Base-by-base conservation (phyloP, 2,113 vertebrate genomes). In the Thunnus thynnus region DNA sequence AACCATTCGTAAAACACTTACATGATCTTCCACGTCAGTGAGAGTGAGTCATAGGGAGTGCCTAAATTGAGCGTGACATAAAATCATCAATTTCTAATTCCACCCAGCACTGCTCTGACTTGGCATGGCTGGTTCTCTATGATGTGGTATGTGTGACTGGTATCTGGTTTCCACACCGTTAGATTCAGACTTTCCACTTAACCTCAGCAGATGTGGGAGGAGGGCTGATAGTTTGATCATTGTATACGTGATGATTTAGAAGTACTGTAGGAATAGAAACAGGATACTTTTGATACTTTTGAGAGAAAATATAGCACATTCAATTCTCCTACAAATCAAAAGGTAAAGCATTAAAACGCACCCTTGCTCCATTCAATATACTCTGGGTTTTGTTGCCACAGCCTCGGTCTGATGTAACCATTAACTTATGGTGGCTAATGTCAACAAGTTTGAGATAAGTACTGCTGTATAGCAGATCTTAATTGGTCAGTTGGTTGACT, bases 21-120 rank as follows among this genome's bases (percentile, higher is more conserved):
- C 1, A 0, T 30, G 36, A 36, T 3, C 1, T 71, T 27, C 48
- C 3, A 52, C 16, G 51, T n/a, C 7, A 1, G n/a, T 2, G 0
- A 32, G 18, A 32, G 14, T 93, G 84, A 94, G 64, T 93, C 89
- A 93, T 13, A 4, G 84, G 86, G 85, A 84, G 90, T 87, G 70
- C 32, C 76, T 20, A 16, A 0, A 1, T 41, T n/a, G 14, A 27
- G 61, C 14, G 61, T 88, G 56, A 79, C 20, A 3, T 77, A 51
- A 72, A 1, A 11, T 56, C 48, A 63, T 56, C 5, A 3, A 17
- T 12, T 8, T 51, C 11, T 18, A 7, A 30, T 6, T 52, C 12
- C 25, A 16, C 48, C 18, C 55, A 25, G 52, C 13, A 13, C 32
- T 72, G 41, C n/a, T 12, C 13, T n/a, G n/a, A 60, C 58, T 22